Conservation (phyloP, 2,888 invertebrate species). For the Periphyllus acericola region DNA sequence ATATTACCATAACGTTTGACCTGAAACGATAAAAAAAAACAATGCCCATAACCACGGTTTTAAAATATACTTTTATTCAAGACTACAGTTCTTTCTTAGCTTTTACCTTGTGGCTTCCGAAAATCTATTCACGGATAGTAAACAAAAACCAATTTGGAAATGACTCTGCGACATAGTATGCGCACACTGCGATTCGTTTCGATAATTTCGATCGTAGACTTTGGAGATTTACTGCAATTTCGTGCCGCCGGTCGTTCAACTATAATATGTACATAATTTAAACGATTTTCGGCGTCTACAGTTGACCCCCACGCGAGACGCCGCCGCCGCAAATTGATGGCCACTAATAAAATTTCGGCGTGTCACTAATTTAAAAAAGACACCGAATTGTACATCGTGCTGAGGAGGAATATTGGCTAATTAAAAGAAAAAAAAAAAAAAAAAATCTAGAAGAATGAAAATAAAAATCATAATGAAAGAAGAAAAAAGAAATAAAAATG, state of each 20-base stretch:
- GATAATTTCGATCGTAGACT: not conserved
- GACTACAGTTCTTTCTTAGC: no score
- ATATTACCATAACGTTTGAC: no score
- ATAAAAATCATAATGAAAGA: constrained; percentile 47
- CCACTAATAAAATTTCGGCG: constrained; percentile 30
- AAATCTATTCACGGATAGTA: no score
- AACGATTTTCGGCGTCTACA: constrained; percentile 4
- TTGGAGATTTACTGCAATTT: constrained; percentile 4
- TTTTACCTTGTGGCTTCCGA: no score
- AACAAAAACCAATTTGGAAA: no score
- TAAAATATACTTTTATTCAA: no score
- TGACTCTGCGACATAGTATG: not conserved
- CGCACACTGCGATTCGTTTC: not conserved
- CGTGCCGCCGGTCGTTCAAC: constrained; percentile 14
- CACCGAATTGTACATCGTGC: not conserved
- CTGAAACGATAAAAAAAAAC: no score
- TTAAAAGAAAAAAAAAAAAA: constrained; percentile 29
- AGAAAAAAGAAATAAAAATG: constrained; percentile 50
- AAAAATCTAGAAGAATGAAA: constrained; percentile 35
- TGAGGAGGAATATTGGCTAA: constrained; percentile 36
- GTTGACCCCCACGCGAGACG: constrained; percentile 19
- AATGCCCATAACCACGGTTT: no score
- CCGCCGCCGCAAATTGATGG: constrained; percentile 10
- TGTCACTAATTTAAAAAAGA: constrained; percentile 43
- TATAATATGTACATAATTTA: not conserved